Base-by-base conservation (phyloP, 2,888 invertebrate species). In the Operophtera brumata region DNA sequence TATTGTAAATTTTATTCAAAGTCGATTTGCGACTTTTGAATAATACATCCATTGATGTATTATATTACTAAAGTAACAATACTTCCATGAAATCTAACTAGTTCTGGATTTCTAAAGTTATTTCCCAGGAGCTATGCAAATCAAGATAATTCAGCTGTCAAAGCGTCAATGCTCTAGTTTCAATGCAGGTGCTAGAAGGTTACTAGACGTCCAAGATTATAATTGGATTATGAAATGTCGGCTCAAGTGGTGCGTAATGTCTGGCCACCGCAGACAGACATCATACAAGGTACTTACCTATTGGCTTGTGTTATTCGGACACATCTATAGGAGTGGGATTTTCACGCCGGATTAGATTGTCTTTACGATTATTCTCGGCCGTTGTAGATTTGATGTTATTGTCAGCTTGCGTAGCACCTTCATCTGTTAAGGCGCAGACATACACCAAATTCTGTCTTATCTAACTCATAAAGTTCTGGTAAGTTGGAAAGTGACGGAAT, bases 171-270 rank as follows among this genome's bases (percentile, higher is more conserved):
- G 62, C 53, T 57, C 63, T 12, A 55, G 44, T 47, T 57, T 61
- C 61, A 60, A 47, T 65, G 70, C 75, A 74, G 68, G 70, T 73
- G 71, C 55, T 53, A 54, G 58, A 60, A 70, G 65, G 66, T 68
- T 65, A 62, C 60, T 57, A 62, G 65, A 60, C 64, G 40, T 64
- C 65, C 63, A 53, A 52, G 60, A 59, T 63, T 35, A 52, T 83
- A 79, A 84, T 84, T 80, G 82, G 84, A 84, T 85, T 84, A 84
- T 68, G 73, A 76, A 81, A 80, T 75, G 73, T 66, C 56, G 67
- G 61, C 67, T 61, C 70, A 78, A 84, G 63, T 80, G 74, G 79
- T 73, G 81, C 84, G 77, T 79, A 69, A 69, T 77, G 83, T 82
- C 82, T 83, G 71, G 66, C 57, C 43, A 57, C 54, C 44, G 43